Evolutionary conservation across 2,888 invertebrate genomes (phyloP).

Genomic region (Anagyrus pseudococci): DNA sequence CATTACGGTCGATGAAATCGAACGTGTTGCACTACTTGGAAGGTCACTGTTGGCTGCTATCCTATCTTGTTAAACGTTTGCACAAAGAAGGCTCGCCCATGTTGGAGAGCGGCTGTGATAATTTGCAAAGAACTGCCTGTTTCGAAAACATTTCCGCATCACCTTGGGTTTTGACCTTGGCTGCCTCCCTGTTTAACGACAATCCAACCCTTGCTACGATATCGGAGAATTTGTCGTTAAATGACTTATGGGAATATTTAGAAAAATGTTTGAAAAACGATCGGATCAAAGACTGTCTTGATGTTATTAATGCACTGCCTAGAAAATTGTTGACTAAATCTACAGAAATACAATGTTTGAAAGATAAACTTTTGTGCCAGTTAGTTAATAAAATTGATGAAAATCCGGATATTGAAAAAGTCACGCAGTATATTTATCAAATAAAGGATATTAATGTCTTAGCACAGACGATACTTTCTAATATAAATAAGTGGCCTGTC

Average conservation of each 20-base stretch:
- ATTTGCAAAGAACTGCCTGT: constrained; percentile 64
- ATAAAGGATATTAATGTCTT: constrained; percentile 51
- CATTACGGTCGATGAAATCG: constrained; percentile 58
- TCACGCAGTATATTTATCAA: constrained; percentile 49
- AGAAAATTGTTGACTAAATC: constrained; percentile 66
- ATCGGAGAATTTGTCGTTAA: constrained; percentile 65
- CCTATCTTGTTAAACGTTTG: constrained; percentile 72
- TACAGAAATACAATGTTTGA: constrained; percentile 65
- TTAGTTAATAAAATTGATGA: constrained; percentile 65
- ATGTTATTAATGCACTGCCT: constrained; percentile 67
- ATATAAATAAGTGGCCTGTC: constrained; percentile 53
- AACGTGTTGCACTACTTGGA: constrained; percentile 70
- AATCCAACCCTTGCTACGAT: constrained; percentile 70
- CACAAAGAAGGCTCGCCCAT: constrained; percentile 65
- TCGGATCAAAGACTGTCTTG: constrained; percentile 59
- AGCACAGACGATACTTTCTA: constrained; percentile 50
- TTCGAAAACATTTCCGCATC: constrained; percentile 69
- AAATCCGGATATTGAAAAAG: constrained; percentile 55
- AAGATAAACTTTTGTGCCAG: constrained; percentile 69
- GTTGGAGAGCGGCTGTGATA: constrained; percentile 66
- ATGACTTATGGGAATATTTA: constrained; percentile 65
- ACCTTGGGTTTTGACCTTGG: constrained; percentile 61
- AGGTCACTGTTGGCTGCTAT: constrained; percentile 73
- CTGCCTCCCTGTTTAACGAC: constrained; percentile 64
- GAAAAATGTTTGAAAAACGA: constrained; percentile 62